Evolutionary conservation across 2,888 invertebrate genomes (phyloP).

Genomic region (Cistogaster globosa): DNA sequence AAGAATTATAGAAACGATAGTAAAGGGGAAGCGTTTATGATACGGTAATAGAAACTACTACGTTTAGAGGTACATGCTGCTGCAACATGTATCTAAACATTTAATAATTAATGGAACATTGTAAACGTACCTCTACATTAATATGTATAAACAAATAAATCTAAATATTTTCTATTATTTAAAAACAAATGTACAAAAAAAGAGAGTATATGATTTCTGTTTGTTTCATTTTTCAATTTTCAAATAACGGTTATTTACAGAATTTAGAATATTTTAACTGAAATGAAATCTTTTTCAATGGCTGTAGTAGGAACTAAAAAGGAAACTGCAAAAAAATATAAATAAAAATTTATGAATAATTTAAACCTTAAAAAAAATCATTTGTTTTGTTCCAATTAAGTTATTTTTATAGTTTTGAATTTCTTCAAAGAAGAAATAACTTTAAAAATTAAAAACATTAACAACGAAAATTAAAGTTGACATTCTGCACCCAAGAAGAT

Average conservation of each 20-base stretch:
- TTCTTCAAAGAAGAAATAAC: slow-evolving; percentile 7
- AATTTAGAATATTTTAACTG: slow-evolving; percentile 20
- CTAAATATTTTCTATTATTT: background rate
- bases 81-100: slow-evolving; percentile 22
- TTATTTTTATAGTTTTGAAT: slow-evolving; percentile 8
- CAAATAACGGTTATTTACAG: slow-evolving; percentile 20
- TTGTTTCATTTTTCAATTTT: background rate
- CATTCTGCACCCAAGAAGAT: background rate
- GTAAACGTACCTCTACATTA: no score
- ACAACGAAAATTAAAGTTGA: slow-evolving; percentile 4
- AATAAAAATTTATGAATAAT: background rate
- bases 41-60: slow-evolving; percentile 38
- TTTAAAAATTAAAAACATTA: slow-evolving; percentile 16
- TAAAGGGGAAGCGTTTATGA: slow-evolving; percentile 18
- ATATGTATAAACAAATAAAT: background rate
- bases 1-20: slow-evolving; percentile 17
- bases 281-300: background rate
- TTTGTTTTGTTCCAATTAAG: background rate
- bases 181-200: slow-evolving; percentile 13
- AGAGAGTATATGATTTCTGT: no score
- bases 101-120: background rate
- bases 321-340: background rate
- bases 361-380: no score
- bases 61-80: slow-evolving; percentile 19
- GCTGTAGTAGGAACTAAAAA: background rate